Percentiles rank a stretch among this genome's conserved stretches.
These are phyloP conservation scores for Pogonus chalceus DNA, from an alignment of 1,140 invertebrate genomes.

Conservation along the genomic window DNA sequence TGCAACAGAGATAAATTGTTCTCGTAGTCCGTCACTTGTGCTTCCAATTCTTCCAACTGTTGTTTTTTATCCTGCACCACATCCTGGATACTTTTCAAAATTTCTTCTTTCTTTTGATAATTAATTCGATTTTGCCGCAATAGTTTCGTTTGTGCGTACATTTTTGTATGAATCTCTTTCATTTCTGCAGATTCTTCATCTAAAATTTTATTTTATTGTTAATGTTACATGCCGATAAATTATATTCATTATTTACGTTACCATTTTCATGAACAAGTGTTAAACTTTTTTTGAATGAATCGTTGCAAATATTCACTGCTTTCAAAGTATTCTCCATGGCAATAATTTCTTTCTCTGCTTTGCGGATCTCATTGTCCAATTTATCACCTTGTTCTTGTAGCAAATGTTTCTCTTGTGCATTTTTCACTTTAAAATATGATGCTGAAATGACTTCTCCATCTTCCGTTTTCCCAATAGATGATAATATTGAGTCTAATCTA, in stretches of 20 bases:
- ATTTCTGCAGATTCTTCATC: conserved; percentile 24
- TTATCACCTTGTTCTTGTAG: conserved; percentile 58
- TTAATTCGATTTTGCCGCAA: conserved; percentile 17
- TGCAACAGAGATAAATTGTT: conserved; percentile 21
- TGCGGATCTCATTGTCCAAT: conserved; percentile 53
- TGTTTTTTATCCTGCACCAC: neutral
- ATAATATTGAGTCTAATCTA: no score
- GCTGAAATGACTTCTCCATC: conserved; percentile 47
- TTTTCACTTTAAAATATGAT: conserved; percentile 57
- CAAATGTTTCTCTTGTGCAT: conserved; percentile 54
- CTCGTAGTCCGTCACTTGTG: conserved; percentile 13
- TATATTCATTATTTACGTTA: conserved; percentile 16
- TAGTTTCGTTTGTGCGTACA: conserved; percentile 15
- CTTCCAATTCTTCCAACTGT: conserved; percentile 18
- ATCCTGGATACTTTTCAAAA: neutral
- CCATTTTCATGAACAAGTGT: conserved; percentile 39
- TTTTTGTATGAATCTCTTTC: conserved; percentile 25
- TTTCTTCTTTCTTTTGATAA: conserved; percentile 15
- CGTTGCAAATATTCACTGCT: conserved; percentile 55
- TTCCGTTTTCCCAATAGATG: conserved; percentile 44
- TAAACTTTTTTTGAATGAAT: conserved; percentile 47
- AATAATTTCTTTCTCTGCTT: conserved; percentile 57
- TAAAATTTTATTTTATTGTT: conserved; percentile 11
- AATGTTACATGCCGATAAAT: neutral
- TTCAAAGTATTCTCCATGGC: conserved; percentile 65